Base-by-base conservation (phyloP, 2,888 invertebrate species). In the Phortica okadai region DNA sequence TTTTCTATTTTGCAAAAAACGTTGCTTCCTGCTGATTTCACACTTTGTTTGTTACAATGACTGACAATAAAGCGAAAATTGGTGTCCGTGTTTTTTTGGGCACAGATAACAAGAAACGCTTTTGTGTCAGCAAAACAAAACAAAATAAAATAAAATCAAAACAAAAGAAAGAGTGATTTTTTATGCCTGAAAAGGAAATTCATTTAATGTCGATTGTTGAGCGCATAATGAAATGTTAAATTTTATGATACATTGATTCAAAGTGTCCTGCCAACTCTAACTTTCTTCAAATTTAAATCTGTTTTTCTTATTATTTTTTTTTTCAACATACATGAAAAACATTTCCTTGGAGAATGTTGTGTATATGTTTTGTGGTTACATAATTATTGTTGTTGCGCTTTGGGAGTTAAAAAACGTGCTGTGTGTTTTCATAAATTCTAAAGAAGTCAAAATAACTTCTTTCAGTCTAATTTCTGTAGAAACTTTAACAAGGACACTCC, bases 91-190 rank as follows among this genome's bases (percentile, higher is more conserved):
- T 5, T 5, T 6, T 50, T 50, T 50, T 2, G 6, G 14, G 5
- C 2, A 50, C 14, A 11, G 50, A 8, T 50, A 8, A 50, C 14
- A 50, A 3, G 3, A 8, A 11, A 14, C 50, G 50, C 4, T 50
- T 50, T 8, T 14, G 50, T 50, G 14, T 50, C 6, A 50, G 50
- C 21, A 33, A 74, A 74, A 54, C 73, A 76, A 54, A 78, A 67
- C 59, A 1, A 7, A n/a, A n/a, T n/a, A n/a, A n/a, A 21, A 21
- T 21, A 21, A 33, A 74, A 74, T 33, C 73, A 76, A 54, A 78
- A 67, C 62, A 1, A n/a, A 11, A 56, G 6, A 56, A n/a, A 11
- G 2, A 3, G 11, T 56, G 56, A 11, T n/a, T 56, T 56, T 50
- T 50, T 50, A 50, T 50, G 50, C 6, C 0, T 50, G 2, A 50